These are phyloP conservation scores for Latrodectus geometricus DNA, from an alignment of 1,140 invertebrate genomes.

Conservation along the genomic window DNA sequence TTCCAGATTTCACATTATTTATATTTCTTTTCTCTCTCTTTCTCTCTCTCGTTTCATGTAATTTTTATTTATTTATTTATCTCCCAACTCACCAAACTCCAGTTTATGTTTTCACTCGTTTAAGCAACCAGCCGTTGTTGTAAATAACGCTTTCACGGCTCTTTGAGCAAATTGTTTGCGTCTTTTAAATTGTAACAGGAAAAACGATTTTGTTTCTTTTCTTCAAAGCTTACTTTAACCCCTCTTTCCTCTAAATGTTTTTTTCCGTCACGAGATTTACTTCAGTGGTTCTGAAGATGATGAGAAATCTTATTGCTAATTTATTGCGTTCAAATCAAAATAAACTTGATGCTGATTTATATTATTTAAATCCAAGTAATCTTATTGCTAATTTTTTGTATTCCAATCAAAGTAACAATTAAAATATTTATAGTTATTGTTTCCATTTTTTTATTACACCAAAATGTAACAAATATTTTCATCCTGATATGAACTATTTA, in stretches of 20 bases:
- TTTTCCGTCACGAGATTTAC: not conserved
- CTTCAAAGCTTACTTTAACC: slow-evolving; percentile 49
- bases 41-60: slow-evolving; percentile 11
- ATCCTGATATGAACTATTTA: too few species aligned
- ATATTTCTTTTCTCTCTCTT: slow-evolving; percentile 26
- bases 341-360: too few species aligned
- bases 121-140: slow-evolving; percentile 40
- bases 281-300: too few species aligned
- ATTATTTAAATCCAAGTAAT: too few species aligned
- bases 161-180: slow-evolving; percentile 54
- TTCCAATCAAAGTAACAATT: too few species aligned
- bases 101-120: slow-evolving; percentile 47
- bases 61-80: slow-evolving; percentile 7
- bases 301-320: too few species aligned
- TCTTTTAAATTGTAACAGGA: slow-evolving; percentile 33
- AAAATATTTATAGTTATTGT: too few species aligned
- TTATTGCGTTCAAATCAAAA: too few species aligned
- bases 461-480: too few species aligned
- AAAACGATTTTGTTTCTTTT: slow-evolving; percentile 42
- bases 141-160: slow-evolving; percentile 52
- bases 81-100: slow-evolving; percentile 22
- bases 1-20: slow-evolving; percentile 54
- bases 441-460: too few species aligned
- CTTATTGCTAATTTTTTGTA: too few species aligned
- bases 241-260: not conserved